Percentiles rank a stretch among this genome's conserved stretches.
Evolutionary conservation across 2,797 vertebrate species (phyloP).

Genomic region (Florisuga fusca): DNA sequence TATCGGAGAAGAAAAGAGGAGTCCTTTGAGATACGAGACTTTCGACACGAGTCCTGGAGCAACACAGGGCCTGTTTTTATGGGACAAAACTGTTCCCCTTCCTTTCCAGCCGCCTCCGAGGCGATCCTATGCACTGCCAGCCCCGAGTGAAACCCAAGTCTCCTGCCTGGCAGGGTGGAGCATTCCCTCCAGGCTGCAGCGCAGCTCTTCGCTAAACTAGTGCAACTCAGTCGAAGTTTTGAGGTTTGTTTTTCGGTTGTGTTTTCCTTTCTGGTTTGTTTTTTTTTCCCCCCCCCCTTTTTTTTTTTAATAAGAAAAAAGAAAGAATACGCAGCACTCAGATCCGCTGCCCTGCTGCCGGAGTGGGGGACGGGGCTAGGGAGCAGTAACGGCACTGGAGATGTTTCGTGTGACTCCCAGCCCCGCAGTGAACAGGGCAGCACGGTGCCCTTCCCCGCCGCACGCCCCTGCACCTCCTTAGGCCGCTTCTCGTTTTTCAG

Average conservation of each 20-base stretch:
- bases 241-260: neutral
- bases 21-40: neutral
- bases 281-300: too few species aligned
- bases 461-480: neutral
- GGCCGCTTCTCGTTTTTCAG: neutral
- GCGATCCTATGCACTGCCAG: neutral
- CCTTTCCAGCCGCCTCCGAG: neutral
- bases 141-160: slow-evolving; percentile 38
- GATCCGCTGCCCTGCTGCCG: neutral
- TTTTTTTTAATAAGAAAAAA: too few species aligned
- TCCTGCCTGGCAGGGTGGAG: slow-evolving; percentile 45
- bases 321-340: neutral
- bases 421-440: neutral
- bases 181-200: slow-evolving; percentile 26
- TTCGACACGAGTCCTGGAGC: neutral
- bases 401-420: neutral
- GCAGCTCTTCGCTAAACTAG: neutral
- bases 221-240: slow-evolving; percentile 5
- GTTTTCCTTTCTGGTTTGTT: too few species aligned
- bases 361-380: neutral
- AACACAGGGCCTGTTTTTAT: neutral
- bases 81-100: slow-evolving; percentile 8
- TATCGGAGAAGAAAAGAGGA: neutral
- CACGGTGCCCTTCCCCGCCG: neutral
- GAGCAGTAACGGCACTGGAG: neutral